Conservation (phyloP, 1,140 invertebrate genomes). For the Ditylenchus dipsaci region DNA sequence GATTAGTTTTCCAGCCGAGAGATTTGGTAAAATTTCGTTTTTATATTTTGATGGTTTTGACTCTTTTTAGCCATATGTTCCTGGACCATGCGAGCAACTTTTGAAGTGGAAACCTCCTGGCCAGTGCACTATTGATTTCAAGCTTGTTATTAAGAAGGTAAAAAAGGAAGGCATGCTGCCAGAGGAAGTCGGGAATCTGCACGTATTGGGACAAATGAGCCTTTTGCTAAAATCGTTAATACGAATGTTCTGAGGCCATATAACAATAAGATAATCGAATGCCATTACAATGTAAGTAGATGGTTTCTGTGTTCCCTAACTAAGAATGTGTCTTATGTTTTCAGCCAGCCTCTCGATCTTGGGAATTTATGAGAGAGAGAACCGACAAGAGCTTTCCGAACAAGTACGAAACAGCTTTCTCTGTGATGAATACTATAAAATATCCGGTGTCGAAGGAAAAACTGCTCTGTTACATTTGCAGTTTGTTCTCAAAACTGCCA, state of each 20-base stretch:
- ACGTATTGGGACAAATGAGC: conserved; percentile 37
- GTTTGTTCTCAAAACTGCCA: no score
- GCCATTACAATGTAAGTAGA: conserved; percentile 65
- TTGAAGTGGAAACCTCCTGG: conserved; percentile 94
- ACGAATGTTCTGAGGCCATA: conserved; percentile 72
- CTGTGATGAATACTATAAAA: conserved; percentile 43
- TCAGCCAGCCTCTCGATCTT: conserved; percentile 60
- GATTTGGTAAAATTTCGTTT: conserved; percentile 62
- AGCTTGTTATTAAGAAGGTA: conserved; percentile 73
- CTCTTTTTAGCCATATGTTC: conserved; percentile 70
- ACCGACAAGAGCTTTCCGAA: conserved; percentile 97
- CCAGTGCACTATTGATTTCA: conserved; percentile 92
- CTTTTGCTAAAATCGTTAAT: conserved; percentile 67
- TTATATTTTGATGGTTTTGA: neutral
- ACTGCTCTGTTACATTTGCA: conserved; percentile 32
- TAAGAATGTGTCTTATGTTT: neutral
- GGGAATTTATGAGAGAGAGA: conserved; percentile 91
- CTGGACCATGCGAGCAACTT: conserved; percentile 75
- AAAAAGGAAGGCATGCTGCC: conserved; percentile 67
- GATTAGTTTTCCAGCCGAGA: conserved; percentile 91
- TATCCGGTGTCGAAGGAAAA: conserved; percentile 42
- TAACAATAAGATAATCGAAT: conserved; percentile 93
- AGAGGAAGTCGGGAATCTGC: conserved; percentile 45
- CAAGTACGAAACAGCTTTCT: conserved; percentile 41
- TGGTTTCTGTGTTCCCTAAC: neutral